A percentile compares a stretch with the other conserved stretches of the same genome.
Conservation (phyloP, 1,140 invertebrate species). For the Copidosoma floridanum region DNA sequence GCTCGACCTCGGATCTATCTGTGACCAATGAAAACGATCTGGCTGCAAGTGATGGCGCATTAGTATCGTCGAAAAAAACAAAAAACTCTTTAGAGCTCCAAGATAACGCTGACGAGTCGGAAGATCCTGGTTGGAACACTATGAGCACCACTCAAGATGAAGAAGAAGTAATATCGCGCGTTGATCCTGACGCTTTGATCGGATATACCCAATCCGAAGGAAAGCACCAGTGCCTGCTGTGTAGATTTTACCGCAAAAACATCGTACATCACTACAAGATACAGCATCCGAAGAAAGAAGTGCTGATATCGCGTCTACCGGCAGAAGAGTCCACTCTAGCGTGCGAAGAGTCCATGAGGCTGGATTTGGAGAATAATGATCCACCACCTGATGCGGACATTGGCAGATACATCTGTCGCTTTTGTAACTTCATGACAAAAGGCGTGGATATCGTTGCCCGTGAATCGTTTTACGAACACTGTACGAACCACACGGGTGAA, state of each 20-base stretch:
- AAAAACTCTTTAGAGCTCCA: neutral
- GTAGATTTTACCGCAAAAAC: slow-evolving; percentile 60
- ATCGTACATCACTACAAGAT: slow-evolving; percentile 68
- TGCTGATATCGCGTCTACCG: slow-evolving; percentile 63
- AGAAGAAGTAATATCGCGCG: slow-evolving; percentile 25
- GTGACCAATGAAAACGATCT: no score
- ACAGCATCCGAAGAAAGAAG: slow-evolving; percentile 63
- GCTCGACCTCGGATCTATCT: no score
- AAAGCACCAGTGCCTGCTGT: slow-evolving; percentile 60
- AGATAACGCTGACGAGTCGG: neutral
- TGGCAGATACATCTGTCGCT: slow-evolving; percentile 51
- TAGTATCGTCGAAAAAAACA: neutral
- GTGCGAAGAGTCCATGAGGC: slow-evolving; percentile 43
- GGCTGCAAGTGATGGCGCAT: neutral
- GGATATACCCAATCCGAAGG: slow-evolving; percentile 41
- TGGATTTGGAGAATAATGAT: slow-evolving; percentile 25
- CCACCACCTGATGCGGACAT: slow-evolving; percentile 36
- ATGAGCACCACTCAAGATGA: neutral
- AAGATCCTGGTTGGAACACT: neutral
- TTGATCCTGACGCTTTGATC: slow-evolving; percentile 29
- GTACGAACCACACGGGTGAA: slow-evolving; percentile 72
- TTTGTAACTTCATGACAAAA: slow-evolving; percentile 54
- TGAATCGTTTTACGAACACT: slow-evolving; percentile 66
- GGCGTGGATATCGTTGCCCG: slow-evolving; percentile 37
- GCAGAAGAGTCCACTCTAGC: slow-evolving; percentile 54